Evolutionary conservation across 2,797 vertebrate genomes (phyloP).

Genomic region (Rhinogobio ventralis): DNA sequence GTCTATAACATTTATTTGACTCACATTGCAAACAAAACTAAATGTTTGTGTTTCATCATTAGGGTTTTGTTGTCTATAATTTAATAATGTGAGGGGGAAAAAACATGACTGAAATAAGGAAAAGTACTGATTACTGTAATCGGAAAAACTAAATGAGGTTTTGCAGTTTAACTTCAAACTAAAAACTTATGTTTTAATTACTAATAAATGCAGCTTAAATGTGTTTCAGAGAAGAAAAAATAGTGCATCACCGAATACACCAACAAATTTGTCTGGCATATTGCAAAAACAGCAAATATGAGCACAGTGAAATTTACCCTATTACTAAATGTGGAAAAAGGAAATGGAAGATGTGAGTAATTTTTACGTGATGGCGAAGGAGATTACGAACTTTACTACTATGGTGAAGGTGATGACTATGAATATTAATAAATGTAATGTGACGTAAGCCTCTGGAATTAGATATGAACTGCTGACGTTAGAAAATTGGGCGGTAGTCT

Average conservation of each 20-base stretch:
- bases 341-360: conserved; percentile 24
- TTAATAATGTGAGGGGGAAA: not conserved
- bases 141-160: not conserved
- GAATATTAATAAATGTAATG: not conserved
- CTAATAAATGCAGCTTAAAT: not conserved
- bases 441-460: not conserved
- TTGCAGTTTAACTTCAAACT: not conserved
- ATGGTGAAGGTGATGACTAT: not conserved
- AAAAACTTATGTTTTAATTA: not conserved
- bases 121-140: not conserved
- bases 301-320: not conserved
- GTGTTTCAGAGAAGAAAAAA: not conserved
- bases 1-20: conserved; percentile 61
- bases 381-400: not conserved
- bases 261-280: not conserved
- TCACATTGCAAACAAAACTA: conserved; percentile 1
- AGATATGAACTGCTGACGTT: not conserved
- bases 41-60: not conserved
- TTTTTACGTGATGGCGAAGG: not conserved
- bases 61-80: not conserved
- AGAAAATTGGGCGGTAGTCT: not conserved
- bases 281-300: not conserved
- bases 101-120: not conserved
- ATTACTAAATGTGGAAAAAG: not conserved
- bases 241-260: not conserved